Evolutionary conservation across 2,113 vertebrate genomes (phyloP), one percentile per base, ranked within the genome.

Genomic region (Neolamprologus fasciatus): DNA sequence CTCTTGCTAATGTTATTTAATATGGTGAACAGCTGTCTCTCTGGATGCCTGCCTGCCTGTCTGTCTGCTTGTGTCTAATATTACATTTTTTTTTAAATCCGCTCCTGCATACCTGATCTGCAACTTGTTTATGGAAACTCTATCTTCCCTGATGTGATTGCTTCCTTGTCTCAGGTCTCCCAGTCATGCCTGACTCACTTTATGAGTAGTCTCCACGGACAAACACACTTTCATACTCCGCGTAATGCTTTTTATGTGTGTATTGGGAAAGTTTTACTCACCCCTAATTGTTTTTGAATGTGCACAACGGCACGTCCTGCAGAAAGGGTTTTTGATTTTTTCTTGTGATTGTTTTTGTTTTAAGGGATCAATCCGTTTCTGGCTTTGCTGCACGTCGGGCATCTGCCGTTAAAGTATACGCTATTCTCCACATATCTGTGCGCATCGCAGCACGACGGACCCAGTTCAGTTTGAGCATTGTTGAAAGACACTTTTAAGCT

Each of bases 181-280:
- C 50, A 88, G 87, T 94, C 91, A 89, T 87, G 87, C 63, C 85
- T 94, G 91, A 90, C 89, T 94, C 93, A 92, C 68, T 93, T 93
- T 87, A 89, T 87, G 92, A 94, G 89, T 58, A 17, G 21, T 91
- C 76, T 83, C 86, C 3, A 11, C 2, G n/a, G 89, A 80, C 89
- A 88, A 89, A 90, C 85, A 90, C 87, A 51, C 91, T 87, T 89
- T 92, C 91, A 85, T 88, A 21, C 89, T 81, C 82, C 81, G 47
- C 2, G 6, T 84, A 89, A 63, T 4, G 16, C 86, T 87, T 87
- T 85, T 61, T 84, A 76, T 50, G 58, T 61, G 79, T 89, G 81
- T 63, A 85, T 63, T 83, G 87, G 85, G 87, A 92, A 90, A 87
- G 9, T 84, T 92, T 91, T 90, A 85, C 82, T 91, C 61, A 87